A percentile compares a stretch with the other conserved stretches of the same genome.
Conservation (phyloP, 2,797 vertebrate genomes). For the Apogon hyalosoma region DNA sequence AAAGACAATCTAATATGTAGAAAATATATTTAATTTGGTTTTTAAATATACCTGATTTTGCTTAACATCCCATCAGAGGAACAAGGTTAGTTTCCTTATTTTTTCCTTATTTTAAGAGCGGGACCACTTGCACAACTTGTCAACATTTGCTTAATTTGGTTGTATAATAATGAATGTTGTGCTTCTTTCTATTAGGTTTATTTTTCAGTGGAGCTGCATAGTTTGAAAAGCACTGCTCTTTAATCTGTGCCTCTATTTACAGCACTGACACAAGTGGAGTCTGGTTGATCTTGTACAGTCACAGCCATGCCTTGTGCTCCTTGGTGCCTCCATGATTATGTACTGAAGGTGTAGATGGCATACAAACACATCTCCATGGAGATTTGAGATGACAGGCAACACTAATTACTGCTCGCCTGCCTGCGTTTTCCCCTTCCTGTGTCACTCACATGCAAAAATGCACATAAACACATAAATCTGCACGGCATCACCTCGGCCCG, state of each 20-base stretch:
- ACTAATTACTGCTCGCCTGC: constrained; percentile 75
- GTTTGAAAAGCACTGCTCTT: constrained; percentile 5
- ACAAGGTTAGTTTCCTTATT: too few relatives aligned
- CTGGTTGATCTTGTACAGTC: constrained; percentile 51
- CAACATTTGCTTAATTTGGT: too few relatives aligned
- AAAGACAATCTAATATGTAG: too few relatives aligned
- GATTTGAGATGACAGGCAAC: constrained; percentile 79
- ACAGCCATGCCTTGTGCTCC: constrained; percentile 60
- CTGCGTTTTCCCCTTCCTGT: constrained; percentile 37
- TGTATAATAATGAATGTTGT: too few relatives aligned
- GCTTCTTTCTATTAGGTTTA: too few relatives aligned
- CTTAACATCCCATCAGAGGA: too few relatives aligned
- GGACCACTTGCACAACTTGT: too few relatives aligned
- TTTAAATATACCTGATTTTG: too few relatives aligned
- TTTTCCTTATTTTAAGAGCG: too few relatives aligned
- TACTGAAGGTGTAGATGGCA: constrained; percentile 70
- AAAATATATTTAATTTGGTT: too few relatives aligned
- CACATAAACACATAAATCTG: constrained; percentile 11
- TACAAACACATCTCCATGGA: constrained; percentile 81
- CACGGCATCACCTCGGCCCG: constrained; percentile 24
- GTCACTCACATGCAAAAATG: constrained; percentile 44
- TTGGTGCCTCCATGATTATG: constrained; percentile 63
- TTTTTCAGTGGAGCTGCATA: constrained; percentile 1
- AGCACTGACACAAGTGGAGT: constrained; percentile 34
- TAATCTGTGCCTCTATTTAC: constrained; percentile 58